Evolutionary conservation across 1,140 invertebrate genomes (phyloP).

Genomic region (Drosophila varians): DNA sequence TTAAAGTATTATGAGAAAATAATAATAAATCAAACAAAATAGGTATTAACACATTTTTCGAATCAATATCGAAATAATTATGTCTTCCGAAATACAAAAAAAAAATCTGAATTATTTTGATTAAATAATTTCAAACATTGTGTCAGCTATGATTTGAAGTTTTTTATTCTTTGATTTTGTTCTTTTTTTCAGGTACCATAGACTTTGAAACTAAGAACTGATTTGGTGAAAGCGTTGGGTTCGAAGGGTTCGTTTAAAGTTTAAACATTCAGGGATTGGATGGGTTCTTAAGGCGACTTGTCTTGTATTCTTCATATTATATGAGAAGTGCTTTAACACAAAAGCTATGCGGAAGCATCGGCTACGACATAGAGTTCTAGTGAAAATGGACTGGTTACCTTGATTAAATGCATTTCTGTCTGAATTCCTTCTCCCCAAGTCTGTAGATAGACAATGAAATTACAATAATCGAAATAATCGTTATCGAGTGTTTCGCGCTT

Average conservation of each 20-base stretch:
- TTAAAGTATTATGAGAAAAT: conserved; percentile 63
- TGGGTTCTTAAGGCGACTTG: conserved; percentile 16
- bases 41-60: conserved; percentile 72
- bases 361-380: conserved; percentile 22
- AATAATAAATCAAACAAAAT: conserved; percentile 70
- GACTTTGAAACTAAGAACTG: conserved; percentile 21
- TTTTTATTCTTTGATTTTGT: conserved; percentile 32
- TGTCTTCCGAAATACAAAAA: conserved; percentile 41
- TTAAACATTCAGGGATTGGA: conserved; percentile 34
- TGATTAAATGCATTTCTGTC: conserved; percentile 58
- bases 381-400: conserved; percentile 51
- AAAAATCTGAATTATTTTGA: conserved; percentile 41
- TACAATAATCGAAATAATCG: conserved; percentile 29
- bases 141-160: conserved; percentile 82
- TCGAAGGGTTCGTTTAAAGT: conserved; percentile 14
- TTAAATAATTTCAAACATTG: conserved; percentile 79
- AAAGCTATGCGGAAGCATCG: conserved; percentile 48
- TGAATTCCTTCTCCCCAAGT: conserved; percentile 60
- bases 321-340: conserved; percentile 64
- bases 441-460: conserved; percentile 76
- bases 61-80: conserved; percentile 37
- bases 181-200: conserved; percentile 42
- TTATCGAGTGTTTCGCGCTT: neutral
- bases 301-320: conserved; percentile 15
- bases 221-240: conserved; percentile 36